Evolutionary conservation across 2,797 vertebrate species (phyloP), one percentile per base, ranked within the genome.

Genomic region (Poeciliopsis turneri): DNA sequence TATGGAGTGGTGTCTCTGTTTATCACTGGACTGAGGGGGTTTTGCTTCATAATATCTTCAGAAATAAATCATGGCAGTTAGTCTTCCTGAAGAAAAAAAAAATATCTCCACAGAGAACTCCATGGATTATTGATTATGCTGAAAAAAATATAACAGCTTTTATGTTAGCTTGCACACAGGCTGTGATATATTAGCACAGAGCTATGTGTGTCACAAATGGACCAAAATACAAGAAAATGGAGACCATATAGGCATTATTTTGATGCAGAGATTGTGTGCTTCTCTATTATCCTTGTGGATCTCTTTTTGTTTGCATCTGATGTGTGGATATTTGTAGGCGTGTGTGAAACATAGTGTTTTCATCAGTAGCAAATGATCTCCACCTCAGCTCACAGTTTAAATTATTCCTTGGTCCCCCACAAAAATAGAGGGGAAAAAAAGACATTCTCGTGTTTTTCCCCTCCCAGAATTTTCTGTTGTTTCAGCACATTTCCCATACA

Each of bases 101-200:
- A 90, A 90, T 82, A 74, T 81, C 79, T 79, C 82, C 39, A 33
- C 77, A 64, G 82, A 91, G 70, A 82, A 88, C 85, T 84, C 72
- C 81, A 88, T 87, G 90, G 78, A 86, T 84, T 93, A 94, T 94
- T 92, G 92, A 93, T 93, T 92, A 90, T 86, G 77, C 79, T 74
- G 78, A 91, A 88, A 92, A 91, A 93, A 93, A 91, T 91, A 92
- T 86, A 85, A 90, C 78, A 86, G 72, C 80, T 82, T 88, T 90
- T 84, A 90, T 89, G 74, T 82, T 88, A 75, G 83, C 86, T 86
- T 61, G 72, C 86, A 88, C 81, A 78, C 81, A 72, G 86, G 77
- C 83, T 74, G 74, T 90, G 89, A 90, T 90, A 73, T 86, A 92
- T 87, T 72, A 81, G 76, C 18, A 25, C 18, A 3, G 4, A 30